Percentiles rank a stretch among this genome's conserved stretches.
These are phyloP conservation scores for Pempheris klunzingeri DNA, from an alignment of 2,797 vertebrate genomes.

Conservation along the genomic window DNA sequence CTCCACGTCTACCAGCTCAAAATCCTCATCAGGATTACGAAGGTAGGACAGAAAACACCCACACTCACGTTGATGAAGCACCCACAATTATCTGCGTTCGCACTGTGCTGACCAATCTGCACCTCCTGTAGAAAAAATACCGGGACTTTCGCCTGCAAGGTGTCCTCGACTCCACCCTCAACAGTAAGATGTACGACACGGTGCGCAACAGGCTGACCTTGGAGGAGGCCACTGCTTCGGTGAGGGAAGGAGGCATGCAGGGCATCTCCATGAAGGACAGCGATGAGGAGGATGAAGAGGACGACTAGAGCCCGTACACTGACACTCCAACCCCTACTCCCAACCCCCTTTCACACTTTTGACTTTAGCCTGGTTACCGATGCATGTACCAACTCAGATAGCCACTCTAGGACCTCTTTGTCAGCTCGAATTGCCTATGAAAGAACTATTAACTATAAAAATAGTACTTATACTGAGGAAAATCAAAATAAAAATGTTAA, in stretches of 20 bases:
- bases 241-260: conserved; percentile 97
- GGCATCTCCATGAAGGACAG: conserved; percentile 99
- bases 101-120: not conserved
- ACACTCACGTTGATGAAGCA: too few relatives aligned
- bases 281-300: conserved; percentile 97
- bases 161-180: conserved; percentile 97
- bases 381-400: conserved; percentile 99
- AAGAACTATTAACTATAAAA: conserved; percentile 92
- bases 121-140: conserved; percentile 93
- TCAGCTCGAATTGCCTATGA: conserved; percentile 96
- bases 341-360: conserved; percentile 76
- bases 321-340: conserved; percentile 56
- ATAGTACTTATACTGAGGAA: conserved; percentile 86
- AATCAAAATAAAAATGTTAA: conserved; percentile 75
- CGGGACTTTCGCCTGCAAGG: conserved; percentile 99
- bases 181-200: conserved; percentile 99
- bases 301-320: conserved; percentile 88
- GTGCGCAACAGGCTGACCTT: conserved; percentile 96
- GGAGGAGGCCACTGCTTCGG: conserved; percentile 96
- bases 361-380: conserved; percentile 92
- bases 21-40: conserved; percentile 99
- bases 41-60: conserved; percentile 83
- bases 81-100: not conserved
- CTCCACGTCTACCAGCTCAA: conserved; percentile 99
- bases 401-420: conserved; percentile 97